Evolutionary conservation across 2,797 vertebrate species (phyloP).

Genomic region (Adrianichthys oophorus): DNA sequence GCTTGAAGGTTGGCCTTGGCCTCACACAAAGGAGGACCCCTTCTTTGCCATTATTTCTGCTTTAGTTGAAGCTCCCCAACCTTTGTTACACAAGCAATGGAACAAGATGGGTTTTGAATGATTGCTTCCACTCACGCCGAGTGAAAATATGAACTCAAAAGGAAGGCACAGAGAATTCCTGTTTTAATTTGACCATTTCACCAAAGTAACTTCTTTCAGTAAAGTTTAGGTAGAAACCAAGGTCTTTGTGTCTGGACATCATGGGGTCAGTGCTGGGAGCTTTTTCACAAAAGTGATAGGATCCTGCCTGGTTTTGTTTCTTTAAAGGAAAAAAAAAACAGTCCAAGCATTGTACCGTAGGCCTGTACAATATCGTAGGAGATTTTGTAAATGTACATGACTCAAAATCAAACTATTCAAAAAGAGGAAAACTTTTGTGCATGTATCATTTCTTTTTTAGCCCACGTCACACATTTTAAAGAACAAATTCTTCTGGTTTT

Average conservation of each 20-base stretch:
- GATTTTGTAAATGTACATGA: too few species aligned
- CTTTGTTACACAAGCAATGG: slow-evolving; percentile 66
- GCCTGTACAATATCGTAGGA: neutral
- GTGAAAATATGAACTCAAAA: slow-evolving; percentile 50
- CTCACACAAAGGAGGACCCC: slow-evolving; percentile 45
- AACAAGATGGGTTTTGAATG: slow-evolving; percentile 64
- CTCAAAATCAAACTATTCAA: too few species aligned
- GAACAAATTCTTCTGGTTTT: neutral
- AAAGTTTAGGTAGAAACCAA: slow-evolving; percentile 57
- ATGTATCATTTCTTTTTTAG: neutral
- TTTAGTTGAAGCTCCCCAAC: slow-evolving; percentile 50
- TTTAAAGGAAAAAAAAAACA: neutral
- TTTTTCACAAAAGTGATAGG: slow-evolving; percentile 53
- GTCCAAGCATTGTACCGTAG: neutral
- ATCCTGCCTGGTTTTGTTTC: slow-evolving; percentile 47
- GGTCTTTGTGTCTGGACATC: slow-evolving; percentile 65
- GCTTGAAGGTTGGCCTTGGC: slow-evolving; percentile 61
- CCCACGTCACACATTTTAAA: neutral
- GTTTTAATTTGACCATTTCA: slow-evolving; percentile 59
- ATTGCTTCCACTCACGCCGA: slow-evolving; percentile 51
- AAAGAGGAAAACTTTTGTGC: too few species aligned
- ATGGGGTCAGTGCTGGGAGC: slow-evolving; percentile 59
- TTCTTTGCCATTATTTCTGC: slow-evolving; percentile 22
- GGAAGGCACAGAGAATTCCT: slow-evolving; percentile 47
- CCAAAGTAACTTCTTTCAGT: slow-evolving; percentile 67